Percentiles rank a stretch among this genome's conserved stretches.
Evolutionary conservation across 2,113 vertebrate species (phyloP).

Genomic region (Percina caprodes): DNA sequence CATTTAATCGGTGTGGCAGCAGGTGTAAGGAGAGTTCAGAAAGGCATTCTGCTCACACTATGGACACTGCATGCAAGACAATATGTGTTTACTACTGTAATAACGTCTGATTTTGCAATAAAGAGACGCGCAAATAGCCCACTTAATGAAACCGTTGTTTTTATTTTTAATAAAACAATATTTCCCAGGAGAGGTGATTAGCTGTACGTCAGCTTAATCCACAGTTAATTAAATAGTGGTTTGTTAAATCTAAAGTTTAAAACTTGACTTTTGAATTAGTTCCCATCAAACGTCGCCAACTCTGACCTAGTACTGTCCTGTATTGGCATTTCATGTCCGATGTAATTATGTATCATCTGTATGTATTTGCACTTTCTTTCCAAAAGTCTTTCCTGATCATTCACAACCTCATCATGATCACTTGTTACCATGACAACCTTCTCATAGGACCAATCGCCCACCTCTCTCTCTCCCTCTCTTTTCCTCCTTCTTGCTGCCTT

Average conservation of each 20-base stretch:
- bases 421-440: slow-evolving; percentile 85
- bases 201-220: neutral
- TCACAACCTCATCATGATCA: slow-evolving; percentile 74
- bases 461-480: slow-evolving; percentile 65
- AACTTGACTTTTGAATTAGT: slow-evolving; percentile 2
- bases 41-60: neutral
- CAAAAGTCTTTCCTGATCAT: slow-evolving; percentile 70
- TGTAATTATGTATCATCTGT: slow-evolving; percentile 35
- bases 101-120: neutral
- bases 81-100: slow-evolving; percentile 16
- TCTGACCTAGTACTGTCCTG: neutral
- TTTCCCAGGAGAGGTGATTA: slow-evolving; percentile 25
- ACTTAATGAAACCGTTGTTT: slow-evolving; percentile 25
- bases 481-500: slow-evolving; percentile 34
- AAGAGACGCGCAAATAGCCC: slow-evolving; percentile 12
- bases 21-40: neutral
- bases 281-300: neutral
- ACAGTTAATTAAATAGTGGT: slow-evolving; percentile 7
- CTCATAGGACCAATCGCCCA: slow-evolving; percentile 79
- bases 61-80: neutral
- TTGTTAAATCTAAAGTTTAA: slow-evolving; percentile 24
- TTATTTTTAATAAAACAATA: slow-evolving; percentile 32
- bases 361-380: slow-evolving; percentile 59
- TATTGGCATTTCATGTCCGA: neutral
- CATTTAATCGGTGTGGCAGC: neutral